Evolutionary conservation across 2,888 invertebrate genomes (phyloP), one percentile per base, ranked within the genome.

Genomic region (Ecdyonurus torrentis): DNA sequence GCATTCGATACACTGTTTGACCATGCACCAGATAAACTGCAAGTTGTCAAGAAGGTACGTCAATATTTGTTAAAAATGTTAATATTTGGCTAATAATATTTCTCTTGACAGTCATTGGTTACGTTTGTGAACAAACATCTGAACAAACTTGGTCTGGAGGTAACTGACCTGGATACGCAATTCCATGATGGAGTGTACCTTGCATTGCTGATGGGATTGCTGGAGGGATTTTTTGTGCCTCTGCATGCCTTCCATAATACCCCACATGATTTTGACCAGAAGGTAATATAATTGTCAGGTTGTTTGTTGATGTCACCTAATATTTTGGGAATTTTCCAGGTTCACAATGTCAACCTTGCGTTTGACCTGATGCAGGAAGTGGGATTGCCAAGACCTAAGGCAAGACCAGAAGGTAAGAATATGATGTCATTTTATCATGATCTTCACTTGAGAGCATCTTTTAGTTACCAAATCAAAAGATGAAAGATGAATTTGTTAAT

Each of bases 301-400:
- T 15, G 5, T 37, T 37, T 37, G 37, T 15, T 37, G 7, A 37
- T 37, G 37, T 10, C 37, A 37, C 5, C 37, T 37, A 55, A 10
- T 55, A 20, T 20, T 7, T 10, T n/a, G n/a, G n/a, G n/a, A n/a
- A n/a, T n/a, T n/a, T 55, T 55, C 7, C 55, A 55, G 55, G 55
- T 98, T 1, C 95, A 94, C 73, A 99, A 99, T 78, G 97, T 99
- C 1, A 81, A 85, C 0, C 95, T 99, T 75, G 91, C 98, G 1
- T 99, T 97, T 76, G 95, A 97, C 71, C 77, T 99, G 66, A 99
- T 99, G 97, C 91, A 93, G 75, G 97, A 98, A 75, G 89, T 93
- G 64, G 96, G 95, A 1, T 77, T 97, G 58, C 87, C 89, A 1
- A 90, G 89, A 74, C 95, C 96, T 0, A 96, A 96, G 77, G 94